Evolutionary conservation across 2,113 vertebrate genomes (phyloP).

Genomic region (Ammodytes marinus): DNA sequence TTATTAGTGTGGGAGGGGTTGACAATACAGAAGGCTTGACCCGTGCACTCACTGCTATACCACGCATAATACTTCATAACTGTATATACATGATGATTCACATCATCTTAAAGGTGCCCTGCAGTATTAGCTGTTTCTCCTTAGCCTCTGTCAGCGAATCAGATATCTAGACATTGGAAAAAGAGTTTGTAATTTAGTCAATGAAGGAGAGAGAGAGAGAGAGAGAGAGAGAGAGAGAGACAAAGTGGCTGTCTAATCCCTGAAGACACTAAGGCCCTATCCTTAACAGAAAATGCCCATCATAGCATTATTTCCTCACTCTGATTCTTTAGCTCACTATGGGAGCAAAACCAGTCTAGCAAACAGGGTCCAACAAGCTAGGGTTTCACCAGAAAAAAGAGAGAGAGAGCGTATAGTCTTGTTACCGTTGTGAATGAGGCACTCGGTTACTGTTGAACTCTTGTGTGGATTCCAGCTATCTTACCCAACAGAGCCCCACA

Average conservation of each 20-base stretch:
- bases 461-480: neutral
- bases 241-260: conserved; percentile 13
- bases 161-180: conserved; percentile 15
- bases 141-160: conserved; percentile 29
- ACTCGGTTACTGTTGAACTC: conserved; percentile 32
- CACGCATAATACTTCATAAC: conserved; percentile 2
- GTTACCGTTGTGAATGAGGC: neutral
- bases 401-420: neutral
- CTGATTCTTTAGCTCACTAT: conserved; percentile 14
- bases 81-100: neutral
- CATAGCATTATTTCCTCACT: conserved; percentile 34
- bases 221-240: conserved; percentile 17
- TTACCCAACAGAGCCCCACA: neutral
- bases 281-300: conserved; percentile 34
- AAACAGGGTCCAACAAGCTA: conserved; percentile 7
- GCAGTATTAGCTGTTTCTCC: conserved; percentile 4
- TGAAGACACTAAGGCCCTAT: conserved; percentile 22
- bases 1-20: conserved; percentile 7
- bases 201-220: conserved; percentile 27
- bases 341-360: neutral
- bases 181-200: conserved; percentile 50
- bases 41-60: neutral
- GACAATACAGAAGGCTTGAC: conserved; percentile 11
- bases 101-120: neutral
- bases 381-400: conserved; percentile 21